phyloP scores from a whole-genome alignment of 2,888 invertebrate genomes.

The Boloria selene region DNA sequence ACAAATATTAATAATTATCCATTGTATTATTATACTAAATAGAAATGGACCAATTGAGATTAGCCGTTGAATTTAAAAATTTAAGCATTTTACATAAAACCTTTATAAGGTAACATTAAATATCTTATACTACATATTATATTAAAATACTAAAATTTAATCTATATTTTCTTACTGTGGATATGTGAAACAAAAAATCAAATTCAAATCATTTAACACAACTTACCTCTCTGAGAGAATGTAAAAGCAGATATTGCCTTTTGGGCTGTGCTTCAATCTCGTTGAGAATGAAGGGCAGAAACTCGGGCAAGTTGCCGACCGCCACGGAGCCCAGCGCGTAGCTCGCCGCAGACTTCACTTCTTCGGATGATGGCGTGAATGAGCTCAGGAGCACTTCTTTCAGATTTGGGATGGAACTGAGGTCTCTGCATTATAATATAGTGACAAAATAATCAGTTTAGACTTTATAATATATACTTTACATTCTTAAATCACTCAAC shows the following conservation, averaged over 20 bases:
- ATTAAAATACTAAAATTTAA: too few species aligned
- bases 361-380: slow-evolving; percentile 95
- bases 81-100: too few species aligned
- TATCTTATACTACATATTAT: neutral
- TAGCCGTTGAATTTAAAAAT: too few species aligned
- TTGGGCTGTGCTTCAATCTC: slow-evolving; percentile 97
- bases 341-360: slow-evolving; percentile 98
- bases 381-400: slow-evolving; percentile 92
- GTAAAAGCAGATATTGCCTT: slow-evolving; percentile 96
- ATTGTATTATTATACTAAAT: too few species aligned
- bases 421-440: slow-evolving; percentile 82
- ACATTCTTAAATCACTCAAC: too few species aligned
- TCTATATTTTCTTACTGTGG: too few species aligned
- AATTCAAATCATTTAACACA: neutral
- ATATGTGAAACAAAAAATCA: too few species aligned
- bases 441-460: too few species aligned
- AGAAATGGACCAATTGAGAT: too few species aligned
- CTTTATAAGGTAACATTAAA: slow-evolving; percentile 40
- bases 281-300: slow-evolving; percentile 95
- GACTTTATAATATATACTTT: too few species aligned
- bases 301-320: slow-evolving; percentile 96
- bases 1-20: too few species aligned
- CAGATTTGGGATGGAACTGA: slow-evolving; percentile 88
- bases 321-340: slow-evolving; percentile 98
- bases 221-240: slow-evolving; percentile 96